phyloP scores from a whole-genome alignment of 2,113 vertebrate species.

The Numida meleagris region DNA sequence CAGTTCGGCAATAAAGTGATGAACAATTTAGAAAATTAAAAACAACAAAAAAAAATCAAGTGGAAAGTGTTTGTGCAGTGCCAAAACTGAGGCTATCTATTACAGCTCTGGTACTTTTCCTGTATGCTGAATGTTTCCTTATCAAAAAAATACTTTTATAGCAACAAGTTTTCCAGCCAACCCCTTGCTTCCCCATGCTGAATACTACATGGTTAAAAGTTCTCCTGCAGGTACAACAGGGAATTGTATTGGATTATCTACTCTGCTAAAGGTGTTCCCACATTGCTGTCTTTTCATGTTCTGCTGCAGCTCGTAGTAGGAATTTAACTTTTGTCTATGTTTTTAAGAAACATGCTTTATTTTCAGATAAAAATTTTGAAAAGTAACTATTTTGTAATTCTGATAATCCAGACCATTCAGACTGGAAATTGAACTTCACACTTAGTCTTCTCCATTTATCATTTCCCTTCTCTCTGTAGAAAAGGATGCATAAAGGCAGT shows the following conservation, averaged over 20 bases:
- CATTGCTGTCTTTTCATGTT: background rate
- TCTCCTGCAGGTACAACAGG: background rate
- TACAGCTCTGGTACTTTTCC: background rate
- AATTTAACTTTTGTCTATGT: background rate
- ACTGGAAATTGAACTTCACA: background rate
- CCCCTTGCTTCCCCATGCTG: background rate
- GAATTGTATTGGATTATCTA: background rate
- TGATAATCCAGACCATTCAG: background rate
- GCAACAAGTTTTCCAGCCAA: background rate
- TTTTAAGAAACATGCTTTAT: background rate
- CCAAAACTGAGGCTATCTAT: background rate
- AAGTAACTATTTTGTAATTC: background rate
- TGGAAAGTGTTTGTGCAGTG: background rate
- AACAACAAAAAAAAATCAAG: background rate
- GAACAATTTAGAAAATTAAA: background rate
- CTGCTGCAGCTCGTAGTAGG: background rate
- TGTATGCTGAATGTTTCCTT: background rate
- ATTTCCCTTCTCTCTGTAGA: background rate
- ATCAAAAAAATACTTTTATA: background rate
- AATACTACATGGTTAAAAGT: background rate
- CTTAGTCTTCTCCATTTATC: background rate
- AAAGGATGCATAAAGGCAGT: background rate
- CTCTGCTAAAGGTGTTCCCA: background rate
- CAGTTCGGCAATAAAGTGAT: background rate
- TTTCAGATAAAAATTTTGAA: background rate